phyloP scores from a whole-genome alignment of 1,140 invertebrate species.

The Scaptodrosophila lebanonensis region DNA sequence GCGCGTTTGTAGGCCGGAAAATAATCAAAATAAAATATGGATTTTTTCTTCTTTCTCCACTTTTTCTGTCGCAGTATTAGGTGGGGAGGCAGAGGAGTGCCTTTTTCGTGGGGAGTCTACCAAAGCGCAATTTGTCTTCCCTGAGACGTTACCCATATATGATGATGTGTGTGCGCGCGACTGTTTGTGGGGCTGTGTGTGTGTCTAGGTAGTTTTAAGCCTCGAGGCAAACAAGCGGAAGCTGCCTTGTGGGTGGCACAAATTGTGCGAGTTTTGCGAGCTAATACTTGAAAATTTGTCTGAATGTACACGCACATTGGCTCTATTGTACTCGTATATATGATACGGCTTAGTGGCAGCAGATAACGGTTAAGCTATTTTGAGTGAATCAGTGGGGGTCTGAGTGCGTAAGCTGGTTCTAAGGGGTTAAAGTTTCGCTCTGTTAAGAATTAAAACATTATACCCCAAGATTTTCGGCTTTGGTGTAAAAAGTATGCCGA shows the following conservation, averaged over 20 bases:
- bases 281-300: slow-evolving; percentile 69
- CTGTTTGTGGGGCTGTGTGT: slow-evolving; percentile 8
- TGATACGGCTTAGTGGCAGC: not conserved
- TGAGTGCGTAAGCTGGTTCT: too few relatives aligned
- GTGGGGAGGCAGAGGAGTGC: slow-evolving; percentile 10
- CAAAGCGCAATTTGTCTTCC: slow-evolving; percentile 72
- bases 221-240: slow-evolving; percentile 61
- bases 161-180: slow-evolving; percentile 7
- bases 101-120: slow-evolving; percentile 46
- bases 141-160: slow-evolving; percentile 21
- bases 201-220: slow-evolving; percentile 51
- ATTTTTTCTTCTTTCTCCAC: slow-evolving; percentile 56
- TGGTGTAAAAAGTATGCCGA: too few relatives aligned
- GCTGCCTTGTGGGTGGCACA: slow-evolving; percentile 36
- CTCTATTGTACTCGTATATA: too few relatives aligned
- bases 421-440: too few relatives aligned
- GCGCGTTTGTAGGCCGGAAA: slow-evolving; percentile 45
- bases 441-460: too few relatives aligned
- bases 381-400: slow-evolving; percentile 24
- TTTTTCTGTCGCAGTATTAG: slow-evolving; percentile 28
- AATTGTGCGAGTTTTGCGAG: slow-evolving; percentile 3
- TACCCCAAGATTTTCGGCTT: too few relatives aligned
- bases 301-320: slow-evolving; percentile 38
- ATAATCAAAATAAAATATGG: slow-evolving; percentile 75
- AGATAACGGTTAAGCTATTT: slow-evolving; percentile 56